A percentile compares a stretch with the other conserved stretches of the same genome.
Evolutionary conservation across 2,888 invertebrate species (phyloP).

Genomic region (Yponomeuta evonymella): DNA sequence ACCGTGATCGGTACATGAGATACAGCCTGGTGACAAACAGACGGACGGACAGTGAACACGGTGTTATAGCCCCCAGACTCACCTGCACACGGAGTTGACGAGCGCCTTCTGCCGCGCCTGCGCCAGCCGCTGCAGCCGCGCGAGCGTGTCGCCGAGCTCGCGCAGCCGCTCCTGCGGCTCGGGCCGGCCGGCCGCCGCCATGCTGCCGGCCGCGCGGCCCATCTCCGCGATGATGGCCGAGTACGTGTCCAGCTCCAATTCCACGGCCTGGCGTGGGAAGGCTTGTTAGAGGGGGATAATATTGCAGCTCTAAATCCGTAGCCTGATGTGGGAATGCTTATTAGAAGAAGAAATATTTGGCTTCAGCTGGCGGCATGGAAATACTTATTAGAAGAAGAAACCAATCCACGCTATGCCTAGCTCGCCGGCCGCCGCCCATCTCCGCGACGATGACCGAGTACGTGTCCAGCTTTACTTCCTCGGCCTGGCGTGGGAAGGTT

Average conservation of each 20-base stretch:
- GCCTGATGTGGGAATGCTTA: conserved; percentile 5
- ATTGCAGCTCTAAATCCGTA: too few relatives aligned
- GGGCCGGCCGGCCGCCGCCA: conserved; percentile 89
- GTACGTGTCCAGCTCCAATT: conserved; percentile 93
- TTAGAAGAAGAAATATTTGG: conserved; percentile 62
- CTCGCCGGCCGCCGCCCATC: conserved; percentile 90
- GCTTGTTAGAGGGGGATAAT: too few relatives aligned
- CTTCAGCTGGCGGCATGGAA: conserved; percentile 80
- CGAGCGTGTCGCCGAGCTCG: conserved; percentile 85
- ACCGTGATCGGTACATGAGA: too few relatives aligned
- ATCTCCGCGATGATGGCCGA: conserved; percentile 94
- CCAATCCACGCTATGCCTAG: neutral
- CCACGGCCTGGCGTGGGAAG: conserved; percentile 79
- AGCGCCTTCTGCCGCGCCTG: conserved; percentile 87
- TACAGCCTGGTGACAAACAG: too few relatives aligned
- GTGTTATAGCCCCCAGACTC: neutral
- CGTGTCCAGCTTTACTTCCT: conserved; percentile 92
- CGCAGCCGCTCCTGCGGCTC: conserved; percentile 86
- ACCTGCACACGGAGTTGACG: conserved; percentile 90
- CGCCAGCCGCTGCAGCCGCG: conserved; percentile 87
- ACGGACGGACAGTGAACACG: too few relatives aligned
- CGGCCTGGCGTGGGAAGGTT: conserved; percentile 71
- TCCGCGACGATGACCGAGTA: conserved; percentile 94
- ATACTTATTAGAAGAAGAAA: too few relatives aligned
- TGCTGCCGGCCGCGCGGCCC: conserved; percentile 88